Conservation (phyloP, 37 sponge, comb jelly and placozoan genomes). For the Hexactinellida sp. region DNA sequence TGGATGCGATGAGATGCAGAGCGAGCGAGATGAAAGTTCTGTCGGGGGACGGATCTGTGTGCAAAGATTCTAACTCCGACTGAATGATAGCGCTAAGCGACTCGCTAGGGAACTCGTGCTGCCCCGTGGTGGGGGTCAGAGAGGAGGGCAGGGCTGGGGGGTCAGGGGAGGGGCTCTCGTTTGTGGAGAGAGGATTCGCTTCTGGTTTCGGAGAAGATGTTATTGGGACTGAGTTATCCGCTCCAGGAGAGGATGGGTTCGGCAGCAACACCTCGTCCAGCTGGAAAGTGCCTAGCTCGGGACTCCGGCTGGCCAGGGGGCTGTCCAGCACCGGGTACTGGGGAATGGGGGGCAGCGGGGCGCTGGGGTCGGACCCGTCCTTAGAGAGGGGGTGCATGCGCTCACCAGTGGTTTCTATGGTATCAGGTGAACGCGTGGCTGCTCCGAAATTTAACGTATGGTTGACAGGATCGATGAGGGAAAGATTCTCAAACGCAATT, state of each 20-base stretch:
- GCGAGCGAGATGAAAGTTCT: neutral
- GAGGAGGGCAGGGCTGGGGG: neutral
- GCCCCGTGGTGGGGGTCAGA: neutral
- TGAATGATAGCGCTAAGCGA: neutral
- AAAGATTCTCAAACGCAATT: neutral
- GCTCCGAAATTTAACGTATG: neutral
- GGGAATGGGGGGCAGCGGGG: constrained; percentile 27
- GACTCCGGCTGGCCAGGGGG: neutral
- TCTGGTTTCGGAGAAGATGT: neutral
- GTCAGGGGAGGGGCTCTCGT: neutral
- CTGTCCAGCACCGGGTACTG: neutral
- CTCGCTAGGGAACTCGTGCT: neutral
- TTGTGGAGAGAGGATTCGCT: neutral
- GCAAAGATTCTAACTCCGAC: neutral
- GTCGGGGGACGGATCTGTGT: neutral
- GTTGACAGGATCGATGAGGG: constrained; percentile 1
- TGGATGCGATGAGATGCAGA: neutral
- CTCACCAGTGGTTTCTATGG: neutral
- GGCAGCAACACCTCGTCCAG: neutral
- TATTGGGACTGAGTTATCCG: neutral
- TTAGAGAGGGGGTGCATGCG: neutral
- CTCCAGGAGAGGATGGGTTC: neutral
- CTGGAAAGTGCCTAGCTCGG: constrained; percentile 18
- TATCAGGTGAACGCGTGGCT: neutral
- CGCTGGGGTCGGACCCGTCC: neutral